Evolutionary conservation across 2,797 vertebrate genomes (phyloP), one percentile per base, ranked within the genome.

Genomic region (Petrocephalus sullivani): DNA sequence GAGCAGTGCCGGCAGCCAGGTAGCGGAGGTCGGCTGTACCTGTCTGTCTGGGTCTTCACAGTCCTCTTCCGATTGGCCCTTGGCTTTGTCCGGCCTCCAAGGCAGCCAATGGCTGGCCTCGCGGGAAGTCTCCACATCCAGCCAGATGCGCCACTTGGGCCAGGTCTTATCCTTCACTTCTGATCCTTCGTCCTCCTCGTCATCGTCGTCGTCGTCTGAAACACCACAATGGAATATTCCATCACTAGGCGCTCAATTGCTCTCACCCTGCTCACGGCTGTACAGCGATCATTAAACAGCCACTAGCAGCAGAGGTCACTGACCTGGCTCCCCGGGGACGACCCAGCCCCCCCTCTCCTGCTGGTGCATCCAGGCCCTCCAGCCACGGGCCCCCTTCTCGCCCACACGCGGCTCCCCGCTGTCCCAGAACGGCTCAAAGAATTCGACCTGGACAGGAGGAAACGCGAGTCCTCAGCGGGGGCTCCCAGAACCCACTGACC

Each of bases 361-460:
- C 92, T 99, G 98, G 85, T 95, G 96, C 97, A 99, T 98, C 98
- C 98, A 99, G 0, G 97, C 95, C 87, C 95, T 96, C 98, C 98
- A 99, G 84, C 98, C 98, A 88, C 96, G 96, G 83, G 98, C 97
- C 0, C 96, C 97, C 64, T 94, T 94, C 94, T 99, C 98, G 87
- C 98, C 98, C 41, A 97, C 94, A 58, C 98, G 95, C 4, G 97
- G 96, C 90, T 99, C 98, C 81, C 97, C 98, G 0, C 98, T 98
- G 93, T 99, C 98, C 98, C 98, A 99, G 88, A 99, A 99, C 0
- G 98, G 96, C 93, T 99, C 98, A 91, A 99, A 99, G 94, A 99
- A 99, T 54, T 99, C 98, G 37, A 96, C 97, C 98, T 99, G 88
- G 46, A 41, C 33, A 89, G 9, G 87, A 28, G 9, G 71, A 78